phyloP scores from a whole-genome alignment of 2,113 vertebrate genomes.

The Platysteira castanea region DNA sequence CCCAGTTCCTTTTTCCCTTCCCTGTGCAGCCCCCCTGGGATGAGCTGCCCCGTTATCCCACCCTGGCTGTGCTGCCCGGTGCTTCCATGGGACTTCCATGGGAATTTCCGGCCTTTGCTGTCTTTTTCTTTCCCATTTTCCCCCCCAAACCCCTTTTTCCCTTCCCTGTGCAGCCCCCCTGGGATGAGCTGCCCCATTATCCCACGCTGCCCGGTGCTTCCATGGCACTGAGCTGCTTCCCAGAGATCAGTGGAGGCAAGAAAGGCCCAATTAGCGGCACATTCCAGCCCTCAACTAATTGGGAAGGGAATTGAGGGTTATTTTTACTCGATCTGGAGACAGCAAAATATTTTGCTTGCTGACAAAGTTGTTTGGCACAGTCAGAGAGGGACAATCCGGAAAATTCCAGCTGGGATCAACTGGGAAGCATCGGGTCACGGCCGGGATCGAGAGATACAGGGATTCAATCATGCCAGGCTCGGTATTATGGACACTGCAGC shows the following conservation, averaged over 20 bases:
- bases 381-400: not conserved
- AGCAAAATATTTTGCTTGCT: not conserved
- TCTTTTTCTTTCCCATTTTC: not conserved
- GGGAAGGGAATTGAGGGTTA: not conserved
- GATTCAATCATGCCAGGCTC: accelerated
- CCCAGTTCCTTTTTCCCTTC: not conserved
- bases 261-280: not conserved
- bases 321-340: not conserved
- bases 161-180: not conserved
- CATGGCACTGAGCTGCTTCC: not conserved
- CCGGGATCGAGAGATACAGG: accelerated
- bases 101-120: not conserved
- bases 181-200: not conserved
- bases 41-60: too few species aligned
- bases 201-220: not conserved
- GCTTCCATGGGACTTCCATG: too few species aligned
- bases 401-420: not conserved
- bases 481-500: not conserved
- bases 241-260: not conserved
- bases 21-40: not conserved
- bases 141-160: not conserved
- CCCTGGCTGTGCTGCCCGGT: too few species aligned
- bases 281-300: not conserved
- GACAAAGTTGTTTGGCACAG: not conserved
- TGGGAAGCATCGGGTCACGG: not conserved